Evolutionary conservation across 2,113 vertebrate genomes (phyloP), one percentile per base, ranked within the genome.

Genomic region (Sapajus apella): DNA sequence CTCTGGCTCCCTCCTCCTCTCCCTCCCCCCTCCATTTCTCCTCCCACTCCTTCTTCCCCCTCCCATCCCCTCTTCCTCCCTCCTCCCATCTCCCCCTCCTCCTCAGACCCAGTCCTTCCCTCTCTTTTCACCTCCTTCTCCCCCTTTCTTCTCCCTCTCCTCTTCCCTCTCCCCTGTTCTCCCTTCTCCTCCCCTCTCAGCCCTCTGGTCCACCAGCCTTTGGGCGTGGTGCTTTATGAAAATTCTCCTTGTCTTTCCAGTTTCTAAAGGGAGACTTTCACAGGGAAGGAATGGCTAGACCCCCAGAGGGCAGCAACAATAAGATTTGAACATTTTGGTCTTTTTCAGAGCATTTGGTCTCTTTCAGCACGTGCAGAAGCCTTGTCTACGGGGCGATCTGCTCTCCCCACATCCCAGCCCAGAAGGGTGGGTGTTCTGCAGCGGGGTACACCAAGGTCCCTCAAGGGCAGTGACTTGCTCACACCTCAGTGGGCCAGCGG

Each of bases 381-480:
- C 27, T 64, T 25, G 52, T 11, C 5, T 2, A 11, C 17, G 1
- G 0, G 0, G 0, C 0, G 5, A 8, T n/a, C 13, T 37, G 32
- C 50, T 0, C 75, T 73, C 17, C 30, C n/a, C 17, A 2, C 32
- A 8, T 64, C 27, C 16, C 55, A 25, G 20, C 58, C 50, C 1
- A 16, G 9, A 1, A 0, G 3, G 13, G 21, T 30, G 25, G 43
- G 3, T 0, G 0, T 50, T 20, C 18, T 3, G 3, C 32, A 20
- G 40, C 35, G 10, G 12, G 21, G 81, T 83, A 32, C 56, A 5
- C 25, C 16, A 55, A 55, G 56, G 70, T 8, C 70, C 13, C 20
- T 58, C 1, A n/a, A 16, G 52, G 47, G 56, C 2, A 0, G 21
- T 0, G 43, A 43, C 94, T 21, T 25, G 50, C 88, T 58, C 3